Base-by-base conservation (phyloP, 23 tunicate species). In the Ciona savignyi region DNA sequence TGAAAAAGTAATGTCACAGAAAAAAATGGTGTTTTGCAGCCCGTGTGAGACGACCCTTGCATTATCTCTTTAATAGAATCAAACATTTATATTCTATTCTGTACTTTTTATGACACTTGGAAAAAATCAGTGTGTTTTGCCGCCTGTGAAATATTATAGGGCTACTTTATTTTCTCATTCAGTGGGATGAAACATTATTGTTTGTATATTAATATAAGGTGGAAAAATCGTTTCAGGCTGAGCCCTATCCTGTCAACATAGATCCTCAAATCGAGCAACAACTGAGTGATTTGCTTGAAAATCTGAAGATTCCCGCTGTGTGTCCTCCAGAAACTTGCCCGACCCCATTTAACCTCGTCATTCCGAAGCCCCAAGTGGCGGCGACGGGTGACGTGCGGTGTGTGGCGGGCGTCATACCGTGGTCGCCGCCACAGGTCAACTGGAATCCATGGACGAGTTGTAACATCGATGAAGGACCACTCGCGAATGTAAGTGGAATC, bases 361-460 rank as follows among this genome's bases (percentile, higher is more conserved):
- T 78, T 28, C 78, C 81, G 24, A 87, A 87, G 27, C 30, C 88
- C 4, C 67, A 72, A 23, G 65, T 33, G 1, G 27, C 60, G 27
- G 4, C 63, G 9, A 4, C 32, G 2, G 1, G 64, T 1, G 28
- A 63, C 28, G 75, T 32, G 34, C 77, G 81, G 35, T 29, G 70
- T 28, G 83, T 67, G 19, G 84, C 84, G 29, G 88, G 88, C 2
- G 96, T 88, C 15, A 92, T 92, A 4, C 98, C 98, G 23, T 92
- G 98, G 98, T 92, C 91, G 3, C 98, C 98, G 2, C 98, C 98
- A 0, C 82, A 78, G 75, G 86, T 83, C 60, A 92, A 81, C 67
- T 92, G 98, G 98, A 85, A 92, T 66, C 98, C 98, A 19, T 92
- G 98, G 98, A 92, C 98, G 1, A 85, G 98, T 30, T 92, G 91